phyloP scores from a whole-genome alignment of 2,797 vertebrate species.

The Mormyrus hasselquistii region DNA sequence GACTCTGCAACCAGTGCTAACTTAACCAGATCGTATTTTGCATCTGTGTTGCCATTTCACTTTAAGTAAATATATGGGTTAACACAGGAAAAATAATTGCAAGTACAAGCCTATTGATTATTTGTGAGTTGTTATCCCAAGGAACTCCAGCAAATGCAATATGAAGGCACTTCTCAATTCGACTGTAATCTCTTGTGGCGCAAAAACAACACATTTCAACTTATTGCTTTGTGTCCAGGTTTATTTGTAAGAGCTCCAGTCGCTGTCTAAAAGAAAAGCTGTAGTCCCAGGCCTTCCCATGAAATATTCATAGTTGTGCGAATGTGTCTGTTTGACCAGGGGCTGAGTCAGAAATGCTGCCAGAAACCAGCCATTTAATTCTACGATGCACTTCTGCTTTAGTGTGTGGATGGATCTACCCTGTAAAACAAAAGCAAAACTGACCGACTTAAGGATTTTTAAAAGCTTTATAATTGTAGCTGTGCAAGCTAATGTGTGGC shows the following conservation, averaged over 20 bases:
- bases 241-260: background rate
- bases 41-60: background rate
- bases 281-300: background rate
- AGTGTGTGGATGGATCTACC: background rate
- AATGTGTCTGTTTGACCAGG: background rate
- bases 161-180: background rate
- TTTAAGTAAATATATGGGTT: background rate
- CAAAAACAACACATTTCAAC: background rate
- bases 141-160: background rate
- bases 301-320: conserved; percentile 1
- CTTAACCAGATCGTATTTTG: background rate
- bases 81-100: background rate
- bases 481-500: background rate
- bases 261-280: background rate
- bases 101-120: background rate
- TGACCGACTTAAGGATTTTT: background rate
- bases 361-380: conserved; percentile 3
- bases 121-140: background rate
- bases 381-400: background rate
- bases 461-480: background rate
- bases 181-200: background rate
- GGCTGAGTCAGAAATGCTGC: background rate
- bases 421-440: background rate
- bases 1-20: background rate
- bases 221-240: background rate